phyloP scores from a whole-genome alignment of 2,888 invertebrate genomes.

The Halictus quadricinctus region DNA sequence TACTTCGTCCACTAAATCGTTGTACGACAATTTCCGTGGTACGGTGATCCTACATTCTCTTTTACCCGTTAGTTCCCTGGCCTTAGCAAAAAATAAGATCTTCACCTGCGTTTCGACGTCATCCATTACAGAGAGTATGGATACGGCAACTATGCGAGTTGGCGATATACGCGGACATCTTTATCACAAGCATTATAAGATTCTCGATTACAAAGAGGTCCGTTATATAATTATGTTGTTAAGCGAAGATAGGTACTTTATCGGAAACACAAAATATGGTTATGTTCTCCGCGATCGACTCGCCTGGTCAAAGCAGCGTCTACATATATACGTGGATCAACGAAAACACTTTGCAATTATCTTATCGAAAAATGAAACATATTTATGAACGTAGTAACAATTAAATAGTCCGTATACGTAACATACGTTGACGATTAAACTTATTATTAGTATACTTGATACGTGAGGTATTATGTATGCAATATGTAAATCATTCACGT shows the following conservation, averaged over 20 bases:
- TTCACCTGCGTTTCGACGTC: slow-evolving; percentile 82
- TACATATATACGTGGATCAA: background rate
- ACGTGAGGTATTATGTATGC: background rate
- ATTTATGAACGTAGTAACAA: background rate
- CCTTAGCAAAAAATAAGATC: slow-evolving; percentile 94
- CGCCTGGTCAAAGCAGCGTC: slow-evolving; percentile 24
- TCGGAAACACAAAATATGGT: slow-evolving; percentile 31
- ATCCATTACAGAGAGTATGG: slow-evolving; percentile 48
- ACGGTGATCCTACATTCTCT: slow-evolving; percentile 84
- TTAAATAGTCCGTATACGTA: background rate
- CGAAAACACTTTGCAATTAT: background rate
- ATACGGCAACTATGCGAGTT: background rate
- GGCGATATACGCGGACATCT: slow-evolving; percentile 18
- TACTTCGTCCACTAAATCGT: slow-evolving; percentile 86
- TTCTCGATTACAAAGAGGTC: slow-evolving; percentile 14
- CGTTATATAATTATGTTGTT: slow-evolving; percentile 55
- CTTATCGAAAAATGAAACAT: background rate
- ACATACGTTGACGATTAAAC: background rate
- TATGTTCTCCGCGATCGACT: slow-evolving; percentile 41
- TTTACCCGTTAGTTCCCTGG: slow-evolving; percentile 91
- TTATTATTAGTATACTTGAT: background rate
- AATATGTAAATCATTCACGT: slow-evolving; percentile 19
- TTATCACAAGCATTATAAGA: slow-evolving; percentile 28
- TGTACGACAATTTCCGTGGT: slow-evolving; percentile 84
- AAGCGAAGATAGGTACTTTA: background rate